A percentile compares a stretch with the other conserved stretches of the same genome.
Conservation (phyloP, 2,797 vertebrate species). For the Acridotheres tristis region DNA sequence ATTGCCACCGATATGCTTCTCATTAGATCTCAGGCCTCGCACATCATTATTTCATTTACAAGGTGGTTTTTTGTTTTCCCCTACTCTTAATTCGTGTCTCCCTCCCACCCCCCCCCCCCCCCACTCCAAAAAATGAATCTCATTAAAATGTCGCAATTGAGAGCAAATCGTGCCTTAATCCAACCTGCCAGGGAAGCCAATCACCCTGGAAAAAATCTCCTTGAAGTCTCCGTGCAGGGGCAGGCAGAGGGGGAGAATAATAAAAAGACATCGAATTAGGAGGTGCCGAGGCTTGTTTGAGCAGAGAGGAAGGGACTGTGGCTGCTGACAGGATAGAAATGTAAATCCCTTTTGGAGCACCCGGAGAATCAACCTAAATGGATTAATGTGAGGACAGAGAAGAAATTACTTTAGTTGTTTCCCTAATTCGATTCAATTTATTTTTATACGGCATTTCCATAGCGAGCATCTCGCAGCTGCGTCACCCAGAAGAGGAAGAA, state of each 20-base stretch:
- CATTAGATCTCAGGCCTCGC: not conserved
- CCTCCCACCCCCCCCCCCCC: no score
- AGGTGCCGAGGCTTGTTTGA: not conserved
- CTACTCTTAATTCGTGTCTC: not conserved
- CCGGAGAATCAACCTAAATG: constrained; percentile 23
- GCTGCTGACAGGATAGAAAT: constrained; percentile 16
- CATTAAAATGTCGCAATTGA: not conserved
- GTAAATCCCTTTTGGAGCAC: constrained; percentile 23
- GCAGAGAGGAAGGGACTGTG: not conserved
- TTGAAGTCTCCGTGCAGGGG: not conserved
- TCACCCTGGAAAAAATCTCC: constrained; percentile 16
- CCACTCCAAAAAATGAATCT: not conserved
- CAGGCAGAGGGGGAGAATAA: not conserved
- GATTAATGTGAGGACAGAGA: constrained; percentile 3
- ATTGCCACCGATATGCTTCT: not conserved
- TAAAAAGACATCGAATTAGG: constrained; percentile 12
- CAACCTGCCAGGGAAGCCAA: constrained; percentile 37
- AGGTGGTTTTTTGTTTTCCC: constrained; percentile 7
- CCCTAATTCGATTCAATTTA: constrained; percentile 27
- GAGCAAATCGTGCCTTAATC: not conserved
- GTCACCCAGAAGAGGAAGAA: not conserved
- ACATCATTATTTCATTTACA: constrained; percentile 33
- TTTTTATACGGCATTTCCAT: not conserved
- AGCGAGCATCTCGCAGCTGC: not conserved
- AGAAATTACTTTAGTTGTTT: constrained; percentile 11